These are phyloP conservation scores for Drosophila chauvacae DNA, from an alignment of 1,140 invertebrate genomes.

Conservation along the genomic window DNA sequence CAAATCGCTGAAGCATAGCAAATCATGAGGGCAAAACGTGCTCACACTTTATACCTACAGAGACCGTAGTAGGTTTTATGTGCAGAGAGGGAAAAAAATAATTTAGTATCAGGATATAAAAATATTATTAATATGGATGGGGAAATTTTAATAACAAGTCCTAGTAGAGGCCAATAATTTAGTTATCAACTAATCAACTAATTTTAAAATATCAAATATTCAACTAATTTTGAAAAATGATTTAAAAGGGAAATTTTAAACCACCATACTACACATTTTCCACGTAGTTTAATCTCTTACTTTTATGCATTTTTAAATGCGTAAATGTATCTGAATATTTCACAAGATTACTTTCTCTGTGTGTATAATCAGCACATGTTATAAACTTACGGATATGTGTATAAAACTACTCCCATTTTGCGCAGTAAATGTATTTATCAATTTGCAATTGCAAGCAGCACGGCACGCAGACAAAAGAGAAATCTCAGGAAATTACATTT, in stretches of 20 bases:
- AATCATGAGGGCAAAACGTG: constrained; percentile 67
- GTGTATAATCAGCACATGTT: constrained; percentile 21
- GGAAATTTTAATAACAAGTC: not conserved
- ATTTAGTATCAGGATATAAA: not conserved
- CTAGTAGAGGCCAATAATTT: not conserved
- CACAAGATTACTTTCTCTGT: not conserved
- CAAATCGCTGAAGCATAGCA: constrained; percentile 70
- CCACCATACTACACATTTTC: not conserved
- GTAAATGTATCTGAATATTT: not conserved
- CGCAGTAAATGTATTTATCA: constrained; percentile 77
- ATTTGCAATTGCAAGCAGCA: constrained; percentile 69
- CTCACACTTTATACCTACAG: constrained; percentile 40
- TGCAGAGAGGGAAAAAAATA: constrained; percentile 8
- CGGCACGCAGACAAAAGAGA: constrained; percentile 63
- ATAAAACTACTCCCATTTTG: constrained; percentile 37
- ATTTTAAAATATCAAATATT: not conserved
- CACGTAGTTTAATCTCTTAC: not conserved
- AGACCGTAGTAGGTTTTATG: not conserved
- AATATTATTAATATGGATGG: too few species aligned
- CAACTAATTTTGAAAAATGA: not conserved
- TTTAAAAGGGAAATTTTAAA: too few species aligned
- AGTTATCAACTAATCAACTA: not conserved
- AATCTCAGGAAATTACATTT: constrained; percentile 78
- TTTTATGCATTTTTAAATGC: not conserved
- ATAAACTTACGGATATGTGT: constrained; percentile 1